Conservation (phyloP, 2,888 invertebrate species). For the Thecophora atra region DNA sequence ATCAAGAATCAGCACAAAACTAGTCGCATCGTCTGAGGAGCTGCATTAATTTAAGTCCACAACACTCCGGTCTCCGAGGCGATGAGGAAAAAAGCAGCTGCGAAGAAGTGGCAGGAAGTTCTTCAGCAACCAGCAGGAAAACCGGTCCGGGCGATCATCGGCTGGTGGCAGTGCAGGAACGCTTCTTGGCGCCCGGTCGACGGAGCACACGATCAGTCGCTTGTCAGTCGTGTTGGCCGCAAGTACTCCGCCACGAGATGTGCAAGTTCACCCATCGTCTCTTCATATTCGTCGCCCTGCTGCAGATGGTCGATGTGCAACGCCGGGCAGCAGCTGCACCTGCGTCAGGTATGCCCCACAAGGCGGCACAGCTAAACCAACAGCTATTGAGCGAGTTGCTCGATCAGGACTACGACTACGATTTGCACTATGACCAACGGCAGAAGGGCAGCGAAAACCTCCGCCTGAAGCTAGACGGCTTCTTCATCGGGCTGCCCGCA, state of each 20-base stretch:
- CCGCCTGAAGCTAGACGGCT: constrained; percentile 71
- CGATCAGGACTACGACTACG: constrained; percentile 55
- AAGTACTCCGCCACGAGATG: constrained; percentile 49
- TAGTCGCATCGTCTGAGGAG: not conserved
- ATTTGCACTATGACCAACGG: constrained; percentile 74
- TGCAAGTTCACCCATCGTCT: constrained; percentile 64
- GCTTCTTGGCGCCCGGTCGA: constrained; percentile 12
- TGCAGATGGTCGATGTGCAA: constrained; percentile 34
- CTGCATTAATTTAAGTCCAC: no score
- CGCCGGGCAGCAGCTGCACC: constrained; percentile 15
- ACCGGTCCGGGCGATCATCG: constrained; percentile 29
- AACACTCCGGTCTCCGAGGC: not conserved
- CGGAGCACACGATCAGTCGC: constrained; percentile 20
- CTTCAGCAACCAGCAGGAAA: constrained; percentile 18
- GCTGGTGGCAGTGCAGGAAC: constrained; percentile 12
- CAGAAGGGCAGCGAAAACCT: constrained; percentile 83
- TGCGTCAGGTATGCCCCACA: not conserved
- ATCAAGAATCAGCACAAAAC: not conserved
- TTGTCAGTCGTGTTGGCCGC: constrained; percentile 14
- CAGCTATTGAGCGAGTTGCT: constrained; percentile 32
- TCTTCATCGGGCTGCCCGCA: constrained; percentile 56
- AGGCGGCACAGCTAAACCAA: not conserved
- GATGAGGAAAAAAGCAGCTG: not conserved
- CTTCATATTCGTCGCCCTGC: constrained; percentile 54
- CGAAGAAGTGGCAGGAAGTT: constrained; percentile 4